Base-by-base conservation (phyloP, 1,140 invertebrate genomes). In the Anthonomus grandis region DNA sequence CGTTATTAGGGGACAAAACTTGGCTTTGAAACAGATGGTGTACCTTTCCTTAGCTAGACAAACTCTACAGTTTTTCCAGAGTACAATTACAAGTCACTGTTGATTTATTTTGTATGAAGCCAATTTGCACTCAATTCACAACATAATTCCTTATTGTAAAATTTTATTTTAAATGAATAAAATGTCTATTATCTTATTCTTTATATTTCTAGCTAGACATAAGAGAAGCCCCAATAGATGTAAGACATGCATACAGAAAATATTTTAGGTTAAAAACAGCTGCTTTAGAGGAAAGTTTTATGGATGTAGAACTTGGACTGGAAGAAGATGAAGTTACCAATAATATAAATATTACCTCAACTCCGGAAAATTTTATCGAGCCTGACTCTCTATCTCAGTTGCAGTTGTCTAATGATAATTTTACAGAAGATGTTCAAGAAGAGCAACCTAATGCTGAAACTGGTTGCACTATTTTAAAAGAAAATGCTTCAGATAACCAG, bases 221-320 rank as follows among this genome's bases (percentile, higher is more conserved):
- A 36, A 83, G 83, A 64, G 81, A 83, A 71, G 89, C 89, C 18
- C 80, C 84, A 15, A 66, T 74, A 25, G 79, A 81, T 48, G 86
- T 91, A 36, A 81, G 83, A 64, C 78, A 86, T 66, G 85, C 89
- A 0, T 92, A 93, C 62, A 87, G 87, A 73, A 84, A 82, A 61
- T 91, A 92, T 71, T 90, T 86, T 76, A 80, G 86, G 62, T 66
- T 90, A 1, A 91, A 91, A 77, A 87, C 85, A 22, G 75, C 77
- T 38, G 82, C 82, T 37, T 75, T 90, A 24, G 85, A 89, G 67
- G 81, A 85, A 61, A 85, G 83, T 5, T 73, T 89, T n/a, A 74
- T 71, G 21, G 79, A 82, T 63, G 65, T 72, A 15, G 71, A 73
- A 21, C n/a, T n/a, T n/a, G 69, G 64, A 60, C 65, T 71, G 49